Evolutionary conservation across 2,113 vertebrate species (phyloP).

Genomic region (Brienomyrus longianalis): DNA sequence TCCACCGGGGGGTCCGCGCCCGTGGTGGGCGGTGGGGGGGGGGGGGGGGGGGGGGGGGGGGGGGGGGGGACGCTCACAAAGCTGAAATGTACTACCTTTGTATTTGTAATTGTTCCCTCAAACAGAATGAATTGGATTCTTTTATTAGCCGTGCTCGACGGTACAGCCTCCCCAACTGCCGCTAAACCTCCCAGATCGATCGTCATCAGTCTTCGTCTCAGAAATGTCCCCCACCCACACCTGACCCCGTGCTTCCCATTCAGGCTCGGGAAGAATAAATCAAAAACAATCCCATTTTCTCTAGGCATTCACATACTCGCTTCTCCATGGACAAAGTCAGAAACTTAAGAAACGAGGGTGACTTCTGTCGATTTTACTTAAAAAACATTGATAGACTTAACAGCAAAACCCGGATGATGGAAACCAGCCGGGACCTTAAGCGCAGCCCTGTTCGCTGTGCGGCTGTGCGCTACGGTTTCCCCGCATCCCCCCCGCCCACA

Average conservation of each 20-base stretch:
- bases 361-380: neutral
- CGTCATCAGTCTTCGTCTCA: neutral
- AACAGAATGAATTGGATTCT: neutral
- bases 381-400: neutral
- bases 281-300: neutral
- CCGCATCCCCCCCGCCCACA: neutral
- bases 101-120: constrained; percentile 8
- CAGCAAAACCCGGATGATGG: neutral
- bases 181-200: neutral
- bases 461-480: neutral
- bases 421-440: neutral
- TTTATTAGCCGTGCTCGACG: constrained; percentile 1
- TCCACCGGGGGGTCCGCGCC: too few relatives aligned
- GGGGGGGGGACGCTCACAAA: neutral
- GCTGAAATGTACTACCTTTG: neutral
- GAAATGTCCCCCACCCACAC: neutral
- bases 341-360: neutral
- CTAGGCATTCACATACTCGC: neutral
- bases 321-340: neutral
- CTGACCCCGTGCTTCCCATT: neutral
- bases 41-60: too few relatives aligned
- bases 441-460: neutral
- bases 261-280: neutral
- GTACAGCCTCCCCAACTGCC: neutral
- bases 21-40: too few relatives aligned